Evolutionary conservation across 2,888 invertebrate species (phyloP).

Genomic region (Drosophila barbarae): DNA sequence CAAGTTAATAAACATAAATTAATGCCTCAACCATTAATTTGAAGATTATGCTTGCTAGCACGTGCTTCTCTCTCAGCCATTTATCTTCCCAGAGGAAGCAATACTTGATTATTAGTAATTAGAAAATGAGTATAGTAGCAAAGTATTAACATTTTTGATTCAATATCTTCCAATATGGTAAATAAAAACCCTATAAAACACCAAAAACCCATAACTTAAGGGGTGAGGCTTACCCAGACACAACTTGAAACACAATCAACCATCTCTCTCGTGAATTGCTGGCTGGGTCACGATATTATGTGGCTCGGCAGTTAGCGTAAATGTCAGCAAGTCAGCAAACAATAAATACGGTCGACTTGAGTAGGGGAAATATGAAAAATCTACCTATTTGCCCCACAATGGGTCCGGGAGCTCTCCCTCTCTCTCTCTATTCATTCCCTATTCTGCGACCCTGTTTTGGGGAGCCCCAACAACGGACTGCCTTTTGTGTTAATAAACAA

Average conservation of each 20-base stretch:
- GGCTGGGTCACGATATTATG: conserved; percentile 1
- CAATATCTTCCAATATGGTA: background rate
- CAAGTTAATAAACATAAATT: conserved; percentile 9
- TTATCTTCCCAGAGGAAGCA: background rate
- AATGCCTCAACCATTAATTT: conserved; percentile 1
- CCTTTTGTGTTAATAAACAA: conserved; percentile 72
- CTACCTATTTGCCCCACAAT: conserved; percentile 14
- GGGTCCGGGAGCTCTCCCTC: background rate
- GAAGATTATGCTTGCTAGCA: background rate
- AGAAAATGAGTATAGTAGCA: background rate
- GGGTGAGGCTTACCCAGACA: background rate
- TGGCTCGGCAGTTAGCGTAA: conserved; percentile 36
- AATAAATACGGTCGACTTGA: conserved; percentile 41
- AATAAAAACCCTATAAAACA: background rate
- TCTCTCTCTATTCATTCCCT: conserved; percentile 7
- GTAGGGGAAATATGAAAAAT: conserved; percentile 26
- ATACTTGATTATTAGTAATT: background rate
- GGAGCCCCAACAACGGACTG: conserved; percentile 15
- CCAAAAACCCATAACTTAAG: background rate
- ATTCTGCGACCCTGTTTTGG: conserved; percentile 9
- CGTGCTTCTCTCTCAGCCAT: background rate
- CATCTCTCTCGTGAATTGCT: background rate
- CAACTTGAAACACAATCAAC: conserved; percentile 1
- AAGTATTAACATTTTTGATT: background rate
- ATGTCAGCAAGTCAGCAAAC: conserved; percentile 65